These are phyloP conservation scores for Drosophila prostipennis DNA, from an alignment of 2,888 invertebrate species.

Conservation along the genomic window DNA sequence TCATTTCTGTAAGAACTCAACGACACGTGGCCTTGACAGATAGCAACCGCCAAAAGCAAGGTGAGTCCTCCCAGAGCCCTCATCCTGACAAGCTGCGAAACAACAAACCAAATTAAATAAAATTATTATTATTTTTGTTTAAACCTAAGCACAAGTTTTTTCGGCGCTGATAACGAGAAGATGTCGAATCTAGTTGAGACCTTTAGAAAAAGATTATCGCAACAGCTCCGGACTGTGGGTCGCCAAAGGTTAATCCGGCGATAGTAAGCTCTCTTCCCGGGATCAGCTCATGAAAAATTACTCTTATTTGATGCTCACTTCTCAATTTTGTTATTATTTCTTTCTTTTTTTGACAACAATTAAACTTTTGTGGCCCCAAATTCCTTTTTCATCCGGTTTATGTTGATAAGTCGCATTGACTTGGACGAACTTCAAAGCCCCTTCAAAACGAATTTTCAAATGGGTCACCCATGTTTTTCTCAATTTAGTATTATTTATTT, in stretches of 20 bases:
- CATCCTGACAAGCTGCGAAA: constrained; percentile 63
- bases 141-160: constrained; percentile 15
- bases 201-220: constrained; percentile 54
- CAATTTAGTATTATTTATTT: constrained; percentile 59
- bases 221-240: constrained; percentile 34
- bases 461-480: constrained; percentile 24
- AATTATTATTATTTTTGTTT: too few relatives aligned
- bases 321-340: too few relatives aligned
- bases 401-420: constrained; percentile 49
- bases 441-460: neutral
- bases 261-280: constrained; percentile 36
- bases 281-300: neutral
- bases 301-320: too few relatives aligned
- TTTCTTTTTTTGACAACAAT: constrained; percentile 1
- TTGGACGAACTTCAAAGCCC: constrained; percentile 4
- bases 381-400: constrained; percentile 59
- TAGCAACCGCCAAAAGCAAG: constrained; percentile 66
- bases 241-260: constrained; percentile 58
- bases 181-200: constrained; percentile 68
- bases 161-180: constrained; percentile 48
- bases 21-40: constrained; percentile 56
- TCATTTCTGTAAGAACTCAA: constrained; percentile 23
- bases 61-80: constrained; percentile 66
- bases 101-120: constrained; percentile 8
- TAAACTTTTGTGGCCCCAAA: constrained; percentile 30